A percentile compares a stretch with the other conserved stretches of the same genome.
Conservation (phyloP, 2,113 vertebrate genomes). For the Sturnus vulgaris region DNA sequence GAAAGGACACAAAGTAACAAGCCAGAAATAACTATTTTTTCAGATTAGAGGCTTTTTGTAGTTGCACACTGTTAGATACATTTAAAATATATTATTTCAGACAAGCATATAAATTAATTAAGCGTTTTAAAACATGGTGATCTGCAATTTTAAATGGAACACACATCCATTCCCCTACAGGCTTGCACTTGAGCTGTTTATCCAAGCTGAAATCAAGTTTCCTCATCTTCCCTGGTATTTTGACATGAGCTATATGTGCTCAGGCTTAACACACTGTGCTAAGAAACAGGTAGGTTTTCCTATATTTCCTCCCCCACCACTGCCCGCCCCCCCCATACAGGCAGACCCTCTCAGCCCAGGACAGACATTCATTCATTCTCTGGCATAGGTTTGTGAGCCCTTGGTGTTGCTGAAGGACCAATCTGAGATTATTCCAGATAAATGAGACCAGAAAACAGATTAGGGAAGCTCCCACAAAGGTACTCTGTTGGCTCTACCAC, state of each 20-base stretch:
- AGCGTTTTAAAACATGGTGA: background rate
- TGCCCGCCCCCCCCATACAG: background rate
- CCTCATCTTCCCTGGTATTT: background rate
- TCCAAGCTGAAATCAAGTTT: background rate
- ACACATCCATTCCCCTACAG: background rate
- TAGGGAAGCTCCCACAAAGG: background rate
- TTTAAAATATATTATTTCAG: background rate
- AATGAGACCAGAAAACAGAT: background rate
- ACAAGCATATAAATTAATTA: background rate
- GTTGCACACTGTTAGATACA: fast-evolving
- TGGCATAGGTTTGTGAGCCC: background rate
- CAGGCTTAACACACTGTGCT: background rate
- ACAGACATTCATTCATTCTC: background rate
- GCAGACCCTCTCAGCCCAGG: background rate
- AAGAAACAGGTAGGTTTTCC: background rate
- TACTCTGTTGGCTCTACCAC: background rate
- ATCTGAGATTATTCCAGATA: background rate
- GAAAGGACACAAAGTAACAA: background rate
- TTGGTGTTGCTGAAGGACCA: background rate
- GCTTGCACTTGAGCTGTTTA: background rate
- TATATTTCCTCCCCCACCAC: too few species aligned
- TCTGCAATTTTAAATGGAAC: background rate
- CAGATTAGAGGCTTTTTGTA: background rate
- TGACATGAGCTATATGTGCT: fast-evolving
- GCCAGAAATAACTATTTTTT: background rate